phyloP scores from a whole-genome alignment of 53 echinoderm and acorn worm genomes.

The Echinarachnius parma region DNA sequence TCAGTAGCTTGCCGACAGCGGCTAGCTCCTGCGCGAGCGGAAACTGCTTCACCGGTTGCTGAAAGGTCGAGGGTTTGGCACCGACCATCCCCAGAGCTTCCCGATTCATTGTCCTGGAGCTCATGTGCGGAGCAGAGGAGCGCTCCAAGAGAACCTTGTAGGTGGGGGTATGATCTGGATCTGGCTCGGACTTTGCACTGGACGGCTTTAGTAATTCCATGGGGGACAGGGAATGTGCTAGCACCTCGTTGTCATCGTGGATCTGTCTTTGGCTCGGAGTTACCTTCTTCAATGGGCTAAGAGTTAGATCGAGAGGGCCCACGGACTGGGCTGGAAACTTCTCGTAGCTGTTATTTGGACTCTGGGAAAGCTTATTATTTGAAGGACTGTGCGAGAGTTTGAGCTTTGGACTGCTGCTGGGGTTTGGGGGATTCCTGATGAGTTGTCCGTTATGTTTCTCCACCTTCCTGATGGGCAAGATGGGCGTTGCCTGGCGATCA shows the following conservation, averaged over 20 bases:
- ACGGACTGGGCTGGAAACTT: slow-evolving; percentile 56
- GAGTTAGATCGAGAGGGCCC: slow-evolving; percentile 14
- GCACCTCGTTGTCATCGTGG: slow-evolving; percentile 77
- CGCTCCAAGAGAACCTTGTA: slow-evolving; percentile 34
- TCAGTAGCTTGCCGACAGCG: slow-evolving; percentile 48
- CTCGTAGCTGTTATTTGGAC: slow-evolving; percentile 51
- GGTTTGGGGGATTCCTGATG: background rate
- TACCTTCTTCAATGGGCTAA: slow-evolving; percentile 79
- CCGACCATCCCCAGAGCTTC: slow-evolving; percentile 2
- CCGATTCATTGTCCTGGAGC: slow-evolving; percentile 1
- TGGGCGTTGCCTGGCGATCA: slow-evolving; percentile 33
- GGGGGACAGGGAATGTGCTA: background rate
- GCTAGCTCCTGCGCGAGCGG: slow-evolving; percentile 58
- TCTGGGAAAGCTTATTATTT: too few species aligned
- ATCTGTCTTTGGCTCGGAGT: slow-evolving; percentile 76
- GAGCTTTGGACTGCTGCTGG: slow-evolving; percentile 19
- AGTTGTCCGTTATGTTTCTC: slow-evolving; percentile 8
- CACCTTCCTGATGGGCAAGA: slow-evolving; percentile 37
- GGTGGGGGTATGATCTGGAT: slow-evolving; percentile 27
- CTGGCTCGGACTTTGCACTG: slow-evolving; percentile 18
- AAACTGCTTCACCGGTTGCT: slow-evolving; percentile 43
- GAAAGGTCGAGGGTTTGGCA: slow-evolving; percentile 5
- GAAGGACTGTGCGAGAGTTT: slow-evolving; percentile 35
- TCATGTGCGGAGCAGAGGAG: slow-evolving; percentile 19
- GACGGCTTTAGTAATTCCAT: slow-evolving; percentile 12